Conservation (phyloP, 2,113 vertebrate genomes). For the Platanista minor region DNA sequence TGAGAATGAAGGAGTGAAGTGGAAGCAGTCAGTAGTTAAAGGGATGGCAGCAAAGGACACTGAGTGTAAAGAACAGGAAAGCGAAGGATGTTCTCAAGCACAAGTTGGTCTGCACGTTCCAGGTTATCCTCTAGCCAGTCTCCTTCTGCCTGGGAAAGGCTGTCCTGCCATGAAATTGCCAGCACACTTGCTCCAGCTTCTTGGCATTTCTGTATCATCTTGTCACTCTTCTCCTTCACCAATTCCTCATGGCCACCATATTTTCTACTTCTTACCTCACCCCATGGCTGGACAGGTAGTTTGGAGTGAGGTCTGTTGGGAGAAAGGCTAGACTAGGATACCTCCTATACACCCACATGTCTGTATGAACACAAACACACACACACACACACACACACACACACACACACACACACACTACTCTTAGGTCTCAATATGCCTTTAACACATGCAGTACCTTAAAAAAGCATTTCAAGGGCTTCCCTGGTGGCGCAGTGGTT, state of each 20-base stretch:
- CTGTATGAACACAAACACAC: neutral
- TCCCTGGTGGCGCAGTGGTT: too few species aligned
- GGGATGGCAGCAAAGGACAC: neutral
- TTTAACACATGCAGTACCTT: neutral
- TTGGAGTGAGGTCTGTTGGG: neutral
- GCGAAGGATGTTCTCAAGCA: neutral
- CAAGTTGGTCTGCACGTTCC: neutral
- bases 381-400: neutral
- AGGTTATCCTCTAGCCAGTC: neutral
- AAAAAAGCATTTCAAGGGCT: neutral
- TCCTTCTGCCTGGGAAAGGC: neutral
- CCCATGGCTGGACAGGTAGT: neutral
- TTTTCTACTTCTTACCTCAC: neutral
- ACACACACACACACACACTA: neutral
- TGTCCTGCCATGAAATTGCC: neutral
- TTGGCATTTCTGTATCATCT: neutral
- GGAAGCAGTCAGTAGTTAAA: neutral
- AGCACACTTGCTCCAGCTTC: neutral
- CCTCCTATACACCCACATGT: fast-evolving
- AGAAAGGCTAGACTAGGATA: neutral
- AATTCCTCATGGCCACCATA: neutral
- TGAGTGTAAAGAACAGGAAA: neutral
- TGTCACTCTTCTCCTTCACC: neutral
- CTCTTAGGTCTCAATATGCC: neutral
- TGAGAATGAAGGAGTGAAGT: neutral